These are phyloP conservation scores for Falco cherrug DNA, from an alignment of 2,797 vertebrate species.

Conservation along the genomic window DNA sequence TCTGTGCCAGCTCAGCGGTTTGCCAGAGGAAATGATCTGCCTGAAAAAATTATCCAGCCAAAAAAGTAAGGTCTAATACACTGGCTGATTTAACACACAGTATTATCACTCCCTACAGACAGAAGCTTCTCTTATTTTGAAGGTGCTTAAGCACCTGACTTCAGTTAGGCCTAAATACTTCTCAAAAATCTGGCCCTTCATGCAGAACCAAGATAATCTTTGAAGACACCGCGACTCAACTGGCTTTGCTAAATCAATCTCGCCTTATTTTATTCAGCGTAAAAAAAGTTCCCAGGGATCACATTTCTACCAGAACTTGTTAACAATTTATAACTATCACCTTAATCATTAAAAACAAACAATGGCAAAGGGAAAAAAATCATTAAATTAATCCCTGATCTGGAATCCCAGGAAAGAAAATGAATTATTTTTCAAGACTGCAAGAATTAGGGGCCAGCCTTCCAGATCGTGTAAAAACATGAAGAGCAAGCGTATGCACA, in stretches of 20 bases:
- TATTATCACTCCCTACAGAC: constrained; percentile 44
- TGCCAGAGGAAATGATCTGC: background rate
- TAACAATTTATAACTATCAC: constrained; percentile 64
- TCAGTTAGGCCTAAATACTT: background rate
- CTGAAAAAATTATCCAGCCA: background rate
- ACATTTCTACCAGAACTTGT: constrained; percentile 49
- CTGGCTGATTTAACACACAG: background rate
- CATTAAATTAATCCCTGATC: constrained; percentile 46
- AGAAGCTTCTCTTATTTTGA: constrained; percentile 19
- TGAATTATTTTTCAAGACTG: background rate
- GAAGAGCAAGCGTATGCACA: background rate
- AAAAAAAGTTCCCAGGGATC: constrained; percentile 45
- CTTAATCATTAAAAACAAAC: constrained; percentile 55
- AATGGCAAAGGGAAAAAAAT: background rate
- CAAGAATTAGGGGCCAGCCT: background rate
- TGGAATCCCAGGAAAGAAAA: constrained; percentile 27
- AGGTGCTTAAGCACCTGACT: constrained; percentile 42
- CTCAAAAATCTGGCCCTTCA: background rate
- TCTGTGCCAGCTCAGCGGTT: background rate
- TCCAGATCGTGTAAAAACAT: background rate
- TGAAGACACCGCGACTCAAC: constrained; percentile 32
- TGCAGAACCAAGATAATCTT: constrained; percentile 32
- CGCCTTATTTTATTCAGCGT: background rate
- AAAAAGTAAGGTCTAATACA: background rate
- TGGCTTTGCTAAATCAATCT: background rate